Percentiles rank a stretch among this genome's conserved stretches.
These are phyloP conservation scores for Variabilichromis moorii DNA, from an alignment of 2,113 vertebrate species.

Conservation along the genomic window DNA sequence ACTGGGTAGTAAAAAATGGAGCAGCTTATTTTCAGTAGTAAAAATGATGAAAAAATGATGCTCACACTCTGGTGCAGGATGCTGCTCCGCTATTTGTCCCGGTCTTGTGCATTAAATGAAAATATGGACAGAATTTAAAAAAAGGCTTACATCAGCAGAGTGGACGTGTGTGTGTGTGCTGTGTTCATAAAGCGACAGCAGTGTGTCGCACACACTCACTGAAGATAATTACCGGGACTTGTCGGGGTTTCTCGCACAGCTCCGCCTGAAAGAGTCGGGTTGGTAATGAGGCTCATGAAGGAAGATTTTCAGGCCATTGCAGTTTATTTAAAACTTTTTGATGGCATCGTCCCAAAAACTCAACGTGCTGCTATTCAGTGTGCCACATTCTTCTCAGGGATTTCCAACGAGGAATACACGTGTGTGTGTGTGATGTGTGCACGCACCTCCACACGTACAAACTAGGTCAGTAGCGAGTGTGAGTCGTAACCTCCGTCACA, in stretches of 20 bases:
- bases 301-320: neutral
- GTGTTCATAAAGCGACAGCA: neutral
- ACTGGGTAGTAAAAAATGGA: neutral
- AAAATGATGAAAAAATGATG: neutral
- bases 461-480: slow-evolving; percentile 29
- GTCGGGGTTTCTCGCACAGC: neutral
- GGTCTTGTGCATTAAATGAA: neutral
- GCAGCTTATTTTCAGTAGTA: neutral
- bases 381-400: neutral
- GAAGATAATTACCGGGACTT: slow-evolving; percentile 24
- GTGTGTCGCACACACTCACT: neutral
- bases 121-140: fast-evolving
- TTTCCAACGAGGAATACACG: neutral
- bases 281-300: slow-evolving; percentile 35
- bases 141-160: neutral
- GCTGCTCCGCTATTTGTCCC: fast-evolving
- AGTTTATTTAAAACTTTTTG: neutral
- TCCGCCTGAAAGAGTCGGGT: slow-evolving; percentile 20
- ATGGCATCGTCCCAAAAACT: neutral
- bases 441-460: neutral
- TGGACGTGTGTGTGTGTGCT: neutral
- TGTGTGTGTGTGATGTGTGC: neutral
- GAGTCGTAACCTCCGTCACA: slow-evolving; percentile 21
- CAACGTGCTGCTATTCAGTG: neutral
- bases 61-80: neutral